phyloP scores from a whole-genome alignment of 2,888 invertebrate species.

The Patella ulyssiponensis region DNA sequence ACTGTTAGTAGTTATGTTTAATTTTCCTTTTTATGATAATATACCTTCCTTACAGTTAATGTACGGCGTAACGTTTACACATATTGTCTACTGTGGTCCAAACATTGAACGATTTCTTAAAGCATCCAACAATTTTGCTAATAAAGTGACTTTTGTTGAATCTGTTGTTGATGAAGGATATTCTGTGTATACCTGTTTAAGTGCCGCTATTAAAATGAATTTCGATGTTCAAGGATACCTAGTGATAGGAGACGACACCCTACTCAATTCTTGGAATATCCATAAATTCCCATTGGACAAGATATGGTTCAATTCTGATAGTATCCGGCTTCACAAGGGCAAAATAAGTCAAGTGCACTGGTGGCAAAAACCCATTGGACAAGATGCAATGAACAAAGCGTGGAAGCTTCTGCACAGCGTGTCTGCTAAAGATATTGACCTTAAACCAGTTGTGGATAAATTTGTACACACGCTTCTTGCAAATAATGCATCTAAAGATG shows the following conservation, averaged over 20 bases:
- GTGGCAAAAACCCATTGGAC: background rate
- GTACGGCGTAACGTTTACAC: conserved; percentile 12
- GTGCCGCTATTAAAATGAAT: conserved; percentile 34
- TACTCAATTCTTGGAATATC: conserved; percentile 23
- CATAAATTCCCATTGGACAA: background rate
- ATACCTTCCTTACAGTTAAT: conserved; percentile 14
- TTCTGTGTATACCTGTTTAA: conserved; percentile 27
- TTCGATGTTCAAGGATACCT: conserved; percentile 41
- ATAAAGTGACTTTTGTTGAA: conserved; percentile 18
- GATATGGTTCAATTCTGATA: background rate
- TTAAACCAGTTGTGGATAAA: background rate
- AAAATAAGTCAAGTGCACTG: background rate
- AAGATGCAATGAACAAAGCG: background rate
- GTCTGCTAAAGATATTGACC: background rate
- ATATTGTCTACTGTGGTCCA: conserved; percentile 19
- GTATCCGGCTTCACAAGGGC: too few relatives aligned
- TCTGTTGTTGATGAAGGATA: conserved; percentile 1
- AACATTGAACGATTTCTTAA: background rate
- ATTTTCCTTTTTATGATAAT: conserved; percentile 8
- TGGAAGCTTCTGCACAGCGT: background rate
- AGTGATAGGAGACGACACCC: conserved; percentile 34
- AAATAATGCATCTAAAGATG: background rate
- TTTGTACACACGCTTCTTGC: background rate
- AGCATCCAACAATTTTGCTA: background rate
- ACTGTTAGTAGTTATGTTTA: conserved; percentile 15